Evolutionary conservation across 2,113 vertebrate species (phyloP), one percentile per base, ranked within the genome.

Genomic region (Nematolebias whitei): DNA sequence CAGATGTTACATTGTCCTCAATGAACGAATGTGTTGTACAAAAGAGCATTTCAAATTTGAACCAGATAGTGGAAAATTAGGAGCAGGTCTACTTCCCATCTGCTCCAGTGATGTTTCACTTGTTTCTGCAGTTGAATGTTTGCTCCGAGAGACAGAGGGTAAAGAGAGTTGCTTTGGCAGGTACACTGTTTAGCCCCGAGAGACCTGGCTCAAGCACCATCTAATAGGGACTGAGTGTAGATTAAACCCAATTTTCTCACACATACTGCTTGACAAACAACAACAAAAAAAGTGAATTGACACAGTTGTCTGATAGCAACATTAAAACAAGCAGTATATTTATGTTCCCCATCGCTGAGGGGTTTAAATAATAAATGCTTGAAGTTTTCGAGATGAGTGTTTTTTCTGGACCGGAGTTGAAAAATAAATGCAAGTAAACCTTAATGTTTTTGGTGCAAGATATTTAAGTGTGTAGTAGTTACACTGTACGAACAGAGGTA

Each of bases 1-100:
- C 83, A 86, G 86, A 83, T 87, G 87, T 86, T 88, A 53, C 65
- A 74, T 73, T 74, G 71, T 71, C 60, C 68, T 82, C 74, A 53
- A 29, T 68, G 65, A 86, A 59, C n/a, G 41, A 43, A 29, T 35
- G 45, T 45, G 68, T 79, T 72, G 77, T 78, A 78, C 64, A 76
- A 66, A 66, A 69, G 44, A 70, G 74, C 50, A 48, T 78, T 87
- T 87, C 66, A 76, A 86, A 86, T 86, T 61, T 69, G 68, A 87
- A 88, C 79, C 79, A 85, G 83, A 84, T 78, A 78, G 80, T 71
- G 76, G 71, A 70, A 62, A 86, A 88, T 79, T 60, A 45, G 39
- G 54, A 74, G 60, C 76, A 73, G 77, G 68, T 84, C 69, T 72
- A 71, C 61, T 78, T 67, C 74, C 85, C 89, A 89, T 90, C 85